phyloP scores from a whole-genome alignment of 2,113 vertebrate genomes.

The Monopterus albus region DNA sequence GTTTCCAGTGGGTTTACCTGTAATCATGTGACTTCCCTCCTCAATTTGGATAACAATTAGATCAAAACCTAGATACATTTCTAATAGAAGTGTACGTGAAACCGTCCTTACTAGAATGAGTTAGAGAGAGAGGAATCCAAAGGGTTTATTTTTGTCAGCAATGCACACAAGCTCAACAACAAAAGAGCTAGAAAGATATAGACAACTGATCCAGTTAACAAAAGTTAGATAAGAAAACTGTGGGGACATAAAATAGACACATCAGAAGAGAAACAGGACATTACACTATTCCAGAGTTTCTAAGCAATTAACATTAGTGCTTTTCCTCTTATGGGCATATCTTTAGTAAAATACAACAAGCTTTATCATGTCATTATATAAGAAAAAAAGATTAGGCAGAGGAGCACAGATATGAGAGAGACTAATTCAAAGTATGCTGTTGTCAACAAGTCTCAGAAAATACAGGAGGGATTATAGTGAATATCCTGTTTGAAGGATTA shows the following conservation, averaged over 20 bases:
- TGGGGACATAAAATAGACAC: neutral
- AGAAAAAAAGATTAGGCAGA: slow-evolving; percentile 30
- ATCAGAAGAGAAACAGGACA: neutral
- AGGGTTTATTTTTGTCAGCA: neutral
- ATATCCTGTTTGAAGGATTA: slow-evolving; percentile 49
- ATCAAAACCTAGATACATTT: neutral
- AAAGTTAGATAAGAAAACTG: neutral
- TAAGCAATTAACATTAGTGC: neutral
- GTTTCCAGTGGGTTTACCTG: slow-evolving; percentile 1
- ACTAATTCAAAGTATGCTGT: slow-evolving; percentile 37
- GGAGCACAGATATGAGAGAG: slow-evolving; percentile 20
- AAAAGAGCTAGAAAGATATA: neutral
- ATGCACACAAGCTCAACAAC: neutral
- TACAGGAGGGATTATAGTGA: slow-evolving; percentile 48
- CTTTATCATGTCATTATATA: slow-evolving; percentile 44
- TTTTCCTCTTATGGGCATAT: neutral
- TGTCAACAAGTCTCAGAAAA: slow-evolving; percentile 36
- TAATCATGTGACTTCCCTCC: neutral
- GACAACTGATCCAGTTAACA: neutral
- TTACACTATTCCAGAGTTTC: neutral
- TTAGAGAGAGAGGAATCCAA: neutral
- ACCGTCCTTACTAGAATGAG: neutral
- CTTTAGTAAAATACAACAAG: slow-evolving; percentile 26
- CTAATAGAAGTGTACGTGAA: slow-evolving; percentile 2
- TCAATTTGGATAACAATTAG: neutral